Conservation (phyloP, 2,113 vertebrate genomes). For the Cryptotis parvus region DNA sequence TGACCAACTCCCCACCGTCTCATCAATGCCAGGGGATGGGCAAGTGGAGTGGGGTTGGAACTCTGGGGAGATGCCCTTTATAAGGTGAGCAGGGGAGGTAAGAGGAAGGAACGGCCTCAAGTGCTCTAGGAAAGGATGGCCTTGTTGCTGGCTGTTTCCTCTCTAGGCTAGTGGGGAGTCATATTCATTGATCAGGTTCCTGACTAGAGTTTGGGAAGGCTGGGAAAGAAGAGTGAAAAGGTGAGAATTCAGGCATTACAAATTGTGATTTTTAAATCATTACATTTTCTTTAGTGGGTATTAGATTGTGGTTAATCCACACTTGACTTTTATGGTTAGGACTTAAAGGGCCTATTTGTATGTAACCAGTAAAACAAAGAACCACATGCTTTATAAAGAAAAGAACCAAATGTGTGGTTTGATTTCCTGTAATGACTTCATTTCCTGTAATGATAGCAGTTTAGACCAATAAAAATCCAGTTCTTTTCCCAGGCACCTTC, state of each 20-base stretch:
- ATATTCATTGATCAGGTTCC: background rate
- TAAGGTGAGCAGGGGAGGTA: background rate
- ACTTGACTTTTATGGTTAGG: too few species aligned
- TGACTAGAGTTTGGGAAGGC: background rate
- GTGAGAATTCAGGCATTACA: background rate
- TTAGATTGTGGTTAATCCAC: too few species aligned
- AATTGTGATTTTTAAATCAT: too few species aligned
- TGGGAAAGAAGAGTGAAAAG: background rate
- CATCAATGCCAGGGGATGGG: too few species aligned
- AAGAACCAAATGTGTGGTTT: too few species aligned
- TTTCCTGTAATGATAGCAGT: background rate
- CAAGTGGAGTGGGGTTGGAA: background rate
- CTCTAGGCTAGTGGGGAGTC: background rate
- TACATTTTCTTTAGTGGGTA: too few species aligned
- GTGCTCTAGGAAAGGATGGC: background rate
- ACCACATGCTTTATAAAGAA: too few species aligned
- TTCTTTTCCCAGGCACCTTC: background rate
- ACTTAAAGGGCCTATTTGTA: too few species aligned
- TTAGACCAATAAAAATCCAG: slow-evolving; percentile 30
- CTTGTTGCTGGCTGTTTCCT: background rate
- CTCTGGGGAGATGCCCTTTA: background rate
- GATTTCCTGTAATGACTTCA: too few species aligned
- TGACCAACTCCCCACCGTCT: background rate
- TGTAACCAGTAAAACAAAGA: too few species aligned
- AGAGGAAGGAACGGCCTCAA: background rate